Conservation (phyloP, 2,797 vertebrate genomes). For the Meda fulgida region DNA sequence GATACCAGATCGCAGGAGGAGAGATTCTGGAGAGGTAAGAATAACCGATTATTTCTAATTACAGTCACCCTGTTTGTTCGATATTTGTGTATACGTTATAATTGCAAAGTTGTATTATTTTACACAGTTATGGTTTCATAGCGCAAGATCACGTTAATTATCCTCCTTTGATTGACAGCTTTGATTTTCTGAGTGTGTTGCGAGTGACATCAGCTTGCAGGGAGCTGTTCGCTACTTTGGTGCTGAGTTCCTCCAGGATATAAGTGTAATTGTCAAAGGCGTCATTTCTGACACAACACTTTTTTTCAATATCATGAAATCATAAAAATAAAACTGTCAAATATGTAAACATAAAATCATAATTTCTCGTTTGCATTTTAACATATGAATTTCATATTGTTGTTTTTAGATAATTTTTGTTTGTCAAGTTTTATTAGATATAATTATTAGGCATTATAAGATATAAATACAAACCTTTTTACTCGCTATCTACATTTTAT, state of each 20-base stretch:
- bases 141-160: neutral
- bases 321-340: neutral
- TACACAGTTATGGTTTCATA: neutral
- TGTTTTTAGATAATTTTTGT: neutral
- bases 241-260: neutral
- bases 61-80: neutral
- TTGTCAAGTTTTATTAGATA: neutral
- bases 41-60: neutral
- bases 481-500: neutral
- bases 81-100: neutral
- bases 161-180: neutral
- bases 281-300: neutral
- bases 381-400: neutral
- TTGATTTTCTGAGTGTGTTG: neutral
- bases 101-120: neutral
- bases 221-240: neutral
- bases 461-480: neutral
- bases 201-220: neutral
- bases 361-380: neutral
- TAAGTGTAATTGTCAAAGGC: neutral
- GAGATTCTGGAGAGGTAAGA: constrained; percentile 66
- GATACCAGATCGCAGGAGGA: constrained; percentile 61
- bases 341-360: neutral
- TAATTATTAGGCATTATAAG: neutral
- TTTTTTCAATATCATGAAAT: neutral